Percentiles rank a stretch among this genome's conserved stretches.
These are phyloP conservation scores for Heliconius sara DNA, from an alignment of 2,888 invertebrate species.

Conservation along the genomic window DNA sequence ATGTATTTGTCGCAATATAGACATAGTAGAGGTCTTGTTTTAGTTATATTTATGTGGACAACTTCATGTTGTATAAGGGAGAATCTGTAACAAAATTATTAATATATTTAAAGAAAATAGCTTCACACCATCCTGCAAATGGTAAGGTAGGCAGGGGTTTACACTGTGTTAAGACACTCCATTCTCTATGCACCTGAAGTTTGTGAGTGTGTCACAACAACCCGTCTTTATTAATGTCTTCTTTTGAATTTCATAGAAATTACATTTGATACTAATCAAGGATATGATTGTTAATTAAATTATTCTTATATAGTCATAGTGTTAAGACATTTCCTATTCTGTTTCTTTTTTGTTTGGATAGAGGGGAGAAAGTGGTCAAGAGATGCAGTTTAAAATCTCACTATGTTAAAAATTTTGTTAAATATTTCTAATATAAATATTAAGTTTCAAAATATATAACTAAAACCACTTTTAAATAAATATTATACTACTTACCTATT, in stretches of 20 bases:
- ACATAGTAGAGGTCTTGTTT: conserved; percentile 39
- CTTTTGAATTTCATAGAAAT: background rate
- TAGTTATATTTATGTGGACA: conserved; percentile 40
- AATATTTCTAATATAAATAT: too few species aligned
- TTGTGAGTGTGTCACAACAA: too few species aligned
- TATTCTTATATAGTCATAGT: too few species aligned
- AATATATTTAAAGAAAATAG: background rate
- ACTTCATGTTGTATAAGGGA: conserved; percentile 45
- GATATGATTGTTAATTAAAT: too few species aligned
- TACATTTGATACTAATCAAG: background rate
- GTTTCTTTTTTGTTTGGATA: too few species aligned
- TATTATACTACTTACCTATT: conserved; percentile 43
- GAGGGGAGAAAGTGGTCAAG: background rate
- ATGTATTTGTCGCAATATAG: conserved; percentile 47
- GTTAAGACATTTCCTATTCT: too few species aligned
- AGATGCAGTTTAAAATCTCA: background rate
- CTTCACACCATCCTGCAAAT: too few species aligned
- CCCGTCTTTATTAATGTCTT: background rate
- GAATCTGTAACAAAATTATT: conserved; percentile 43
- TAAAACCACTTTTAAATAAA: background rate
- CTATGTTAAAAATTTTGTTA: background rate
- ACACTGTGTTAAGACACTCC: too few species aligned
- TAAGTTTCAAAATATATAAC: too few species aligned
- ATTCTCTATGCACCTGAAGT: too few species aligned
- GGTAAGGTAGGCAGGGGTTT: too few species aligned